Evolutionary conservation across 2,113 vertebrate species (phyloP), one percentile per base, ranked within the genome.

Genomic region (Spea multiplicata): DNA sequence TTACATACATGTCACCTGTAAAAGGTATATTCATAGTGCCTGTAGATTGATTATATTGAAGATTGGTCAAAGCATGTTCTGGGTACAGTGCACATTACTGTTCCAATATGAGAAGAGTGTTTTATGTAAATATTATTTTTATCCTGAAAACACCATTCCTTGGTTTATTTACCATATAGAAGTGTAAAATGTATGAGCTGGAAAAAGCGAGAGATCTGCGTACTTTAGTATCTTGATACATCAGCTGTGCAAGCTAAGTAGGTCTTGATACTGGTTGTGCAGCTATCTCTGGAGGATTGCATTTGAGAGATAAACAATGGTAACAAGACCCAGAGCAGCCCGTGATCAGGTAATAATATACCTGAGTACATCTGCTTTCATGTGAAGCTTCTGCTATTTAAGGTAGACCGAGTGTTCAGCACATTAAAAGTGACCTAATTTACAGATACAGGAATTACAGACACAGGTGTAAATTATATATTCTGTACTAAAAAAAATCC

Each of bases 331-430:
- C 70, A 73, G 55, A 53, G 76, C 47, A 46, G 62, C 77, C 61
- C 67, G 70, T 67, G 52, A 70, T 73, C 59, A 44, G 44, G 77
- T 79, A 79, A 79, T 79, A 50, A 79, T 79, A 79, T 59, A 79
- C 77, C 77, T 79, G 61, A 46, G 47, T 30, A 57, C 52, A 49
- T 75, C 67, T 6, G 71, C 57, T 53, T 79, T 70, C 65, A 78
- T 52, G 49, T 59, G 48, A 65, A 45, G 61, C 17, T 47, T 68
- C 76, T 73, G 50, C 77, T 73, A n/a, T 47, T 79, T 73, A 79
- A 79, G 77, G 77, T 66, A 17, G 77, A 79, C 70, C 67, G 77
- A 45, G 5, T 44, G 8, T n/a, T 17, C 46, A 52, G 50, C 50
- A 10, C 30, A 30, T 30, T 30, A 30, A 30, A 30, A 30, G 30